Percentiles rank a stretch among this genome's conserved stretches.
Evolutionary conservation across 2,113 vertebrate genomes (phyloP).

Genomic region (Silurus glanis): DNA sequence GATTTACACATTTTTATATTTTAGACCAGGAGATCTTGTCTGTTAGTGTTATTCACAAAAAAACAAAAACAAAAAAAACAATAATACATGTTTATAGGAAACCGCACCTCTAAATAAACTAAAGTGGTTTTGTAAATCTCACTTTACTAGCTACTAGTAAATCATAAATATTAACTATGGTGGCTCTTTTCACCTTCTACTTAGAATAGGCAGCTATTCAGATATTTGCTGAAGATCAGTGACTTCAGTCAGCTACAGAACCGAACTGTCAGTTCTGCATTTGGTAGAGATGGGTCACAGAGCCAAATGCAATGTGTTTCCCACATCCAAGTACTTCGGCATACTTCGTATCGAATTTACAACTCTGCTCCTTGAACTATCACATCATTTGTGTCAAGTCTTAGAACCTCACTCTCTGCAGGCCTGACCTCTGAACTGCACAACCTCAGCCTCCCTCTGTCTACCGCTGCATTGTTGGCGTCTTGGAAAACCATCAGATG

Average conservation of each 20-base stretch:
- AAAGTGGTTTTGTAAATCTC: background rate
- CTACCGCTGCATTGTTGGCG: conserved; percentile 13
- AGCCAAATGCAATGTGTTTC: conserved; percentile 30
- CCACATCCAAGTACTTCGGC: conserved; percentile 28
- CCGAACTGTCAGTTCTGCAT: conserved; percentile 9
- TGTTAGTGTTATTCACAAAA: background rate
- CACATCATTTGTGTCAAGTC: conserved; percentile 45
- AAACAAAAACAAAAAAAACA: background rate
- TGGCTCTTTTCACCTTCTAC: background rate
- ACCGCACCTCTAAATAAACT: background rate
- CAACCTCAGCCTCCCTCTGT: conserved; percentile 41
- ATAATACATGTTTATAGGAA: background rate
- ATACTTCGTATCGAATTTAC: conserved; percentile 40
- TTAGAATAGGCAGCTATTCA: background rate
- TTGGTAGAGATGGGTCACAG: conserved; percentile 21
- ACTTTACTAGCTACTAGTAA: background rate
- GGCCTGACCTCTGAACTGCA: conserved; percentile 46
- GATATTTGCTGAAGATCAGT: conserved; percentile 25
- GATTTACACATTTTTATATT: background rate
- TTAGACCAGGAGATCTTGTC: background rate
- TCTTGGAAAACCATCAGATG: conserved; percentile 58
- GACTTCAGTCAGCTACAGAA: conserved; percentile 16
- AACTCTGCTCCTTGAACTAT: conserved; percentile 40
- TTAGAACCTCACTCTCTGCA: conserved; percentile 30
- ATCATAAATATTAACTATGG: conserved; percentile 5